A percentile compares a stretch with the other conserved stretches of the same genome.
Conservation (phyloP, 2,888 invertebrate genomes). For the Liposcelis brunnea region DNA sequence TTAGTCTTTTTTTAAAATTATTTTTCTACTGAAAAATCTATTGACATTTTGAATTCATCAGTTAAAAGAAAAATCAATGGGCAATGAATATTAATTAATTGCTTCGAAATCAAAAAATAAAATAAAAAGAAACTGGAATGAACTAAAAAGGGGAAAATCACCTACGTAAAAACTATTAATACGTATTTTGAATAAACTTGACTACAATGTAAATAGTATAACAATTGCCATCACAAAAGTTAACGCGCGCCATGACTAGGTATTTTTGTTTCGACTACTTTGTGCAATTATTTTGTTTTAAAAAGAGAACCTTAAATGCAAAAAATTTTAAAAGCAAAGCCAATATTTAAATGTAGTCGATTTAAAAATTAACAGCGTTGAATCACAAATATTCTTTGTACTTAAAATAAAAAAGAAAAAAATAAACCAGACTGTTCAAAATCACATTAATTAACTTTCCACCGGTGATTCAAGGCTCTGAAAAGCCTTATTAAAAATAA, state of each 20-base stretch:
- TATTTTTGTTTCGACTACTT: not conserved
- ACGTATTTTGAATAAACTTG: not conserved
- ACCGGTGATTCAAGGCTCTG: too few species aligned
- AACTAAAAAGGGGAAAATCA: too few species aligned
- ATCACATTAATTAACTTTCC: too few species aligned
- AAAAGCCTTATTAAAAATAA: too few species aligned
- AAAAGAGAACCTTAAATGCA: not conserved
- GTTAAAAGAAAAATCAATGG: too few species aligned
- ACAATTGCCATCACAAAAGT: not conserved
- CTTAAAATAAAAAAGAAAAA: not conserved
- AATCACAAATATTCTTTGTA: not conserved
- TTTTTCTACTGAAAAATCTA: too few species aligned
- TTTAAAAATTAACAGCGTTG: not conserved
- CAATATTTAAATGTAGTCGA: not conserved
- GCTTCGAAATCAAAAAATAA: too few species aligned
- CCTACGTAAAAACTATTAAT: not conserved
- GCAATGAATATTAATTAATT: too few species aligned
- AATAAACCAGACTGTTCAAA: too few species aligned
- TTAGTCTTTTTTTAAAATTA: too few species aligned
- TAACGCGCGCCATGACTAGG: not conserved
- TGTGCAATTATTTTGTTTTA: not conserved
- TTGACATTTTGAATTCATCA: too few species aligned
- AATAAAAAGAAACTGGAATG: too few species aligned
- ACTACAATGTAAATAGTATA: constrained; percentile 1
- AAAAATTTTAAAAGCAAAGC: not conserved